Conservation (phyloP, 2,797 vertebrate genomes). For the Bradypodion ventrale region DNA sequence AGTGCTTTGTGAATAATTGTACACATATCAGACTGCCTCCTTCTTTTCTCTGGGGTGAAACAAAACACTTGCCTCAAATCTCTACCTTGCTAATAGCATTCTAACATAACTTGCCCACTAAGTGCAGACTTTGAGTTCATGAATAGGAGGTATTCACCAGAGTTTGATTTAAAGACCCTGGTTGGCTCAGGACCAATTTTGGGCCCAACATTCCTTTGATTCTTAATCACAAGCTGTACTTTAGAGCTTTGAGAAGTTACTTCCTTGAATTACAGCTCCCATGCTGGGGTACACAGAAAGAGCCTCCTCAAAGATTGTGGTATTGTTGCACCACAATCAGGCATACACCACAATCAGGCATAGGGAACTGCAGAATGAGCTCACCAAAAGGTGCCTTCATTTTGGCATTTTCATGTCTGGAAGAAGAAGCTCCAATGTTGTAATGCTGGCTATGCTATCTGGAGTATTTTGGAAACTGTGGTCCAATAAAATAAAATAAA, state of each 20-base stretch:
- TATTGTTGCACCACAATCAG: too few relatives aligned
- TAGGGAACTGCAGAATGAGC: too few relatives aligned
- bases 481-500: too few relatives aligned
- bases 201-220: background rate
- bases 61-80: constrained; percentile 22
- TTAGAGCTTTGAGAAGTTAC: background rate
- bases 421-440: too few relatives aligned
- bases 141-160: background rate
- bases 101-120: background rate
- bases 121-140: background rate
- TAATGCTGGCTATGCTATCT: too few relatives aligned
- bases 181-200: background rate
- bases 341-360: too few relatives aligned
- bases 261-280: background rate
- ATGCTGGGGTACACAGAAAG: too few relatives aligned
- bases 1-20: background rate
- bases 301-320: too few relatives aligned
- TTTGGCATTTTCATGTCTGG: too few relatives aligned
- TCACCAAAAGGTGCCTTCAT: too few relatives aligned
- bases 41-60: constrained; percentile 19
- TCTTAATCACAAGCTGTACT: background rate
- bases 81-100: background rate
- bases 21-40: background rate
- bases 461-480: too few relatives aligned
- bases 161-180: background rate